phyloP scores from a whole-genome alignment of 2,888 invertebrate species.

The Ischnura elegans region DNA sequence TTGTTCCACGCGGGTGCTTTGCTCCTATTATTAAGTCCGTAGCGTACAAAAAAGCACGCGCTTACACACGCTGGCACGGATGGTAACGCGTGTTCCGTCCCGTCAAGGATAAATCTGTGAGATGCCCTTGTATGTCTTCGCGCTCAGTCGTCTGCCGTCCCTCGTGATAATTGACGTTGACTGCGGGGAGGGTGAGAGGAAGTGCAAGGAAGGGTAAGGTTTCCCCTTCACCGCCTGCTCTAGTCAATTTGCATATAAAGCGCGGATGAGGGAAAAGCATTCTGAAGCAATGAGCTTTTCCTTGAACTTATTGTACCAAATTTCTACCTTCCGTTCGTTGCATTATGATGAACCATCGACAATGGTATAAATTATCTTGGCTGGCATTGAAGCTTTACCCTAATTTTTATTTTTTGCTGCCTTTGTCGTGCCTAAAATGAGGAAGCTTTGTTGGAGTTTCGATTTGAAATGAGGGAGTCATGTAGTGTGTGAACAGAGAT shows the following conservation, averaged over 20 bases:
- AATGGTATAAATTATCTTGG: not conserved
- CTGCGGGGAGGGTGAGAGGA: not conserved
- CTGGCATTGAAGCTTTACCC: not conserved
- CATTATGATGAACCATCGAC: not conserved
- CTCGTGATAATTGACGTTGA: constrained; percentile 15
- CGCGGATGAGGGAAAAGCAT: not conserved
- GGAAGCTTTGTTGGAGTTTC: too few relatives aligned
- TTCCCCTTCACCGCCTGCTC: not conserved
- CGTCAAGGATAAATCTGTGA: not conserved
- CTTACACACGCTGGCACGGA: too few relatives aligned
- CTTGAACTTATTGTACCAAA: not conserved
- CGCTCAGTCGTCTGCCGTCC: not conserved
- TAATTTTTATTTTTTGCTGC: too few relatives aligned
- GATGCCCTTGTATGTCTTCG: constrained; percentile 26
- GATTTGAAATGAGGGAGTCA: too few relatives aligned
- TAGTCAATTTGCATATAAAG: not conserved
- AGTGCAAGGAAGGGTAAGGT: constrained; percentile 13
- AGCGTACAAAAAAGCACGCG: not conserved
- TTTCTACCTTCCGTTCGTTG: not conserved
- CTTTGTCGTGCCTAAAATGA: too few relatives aligned
- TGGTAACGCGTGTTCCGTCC: not conserved
- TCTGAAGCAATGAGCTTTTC: not conserved
- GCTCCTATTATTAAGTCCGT: not conserved
- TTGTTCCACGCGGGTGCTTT: constrained; percentile 42
- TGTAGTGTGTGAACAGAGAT: too few relatives aligned